Base-by-base conservation (phyloP, 1,140 invertebrate genomes). In the Cydia pomonella region DNA sequence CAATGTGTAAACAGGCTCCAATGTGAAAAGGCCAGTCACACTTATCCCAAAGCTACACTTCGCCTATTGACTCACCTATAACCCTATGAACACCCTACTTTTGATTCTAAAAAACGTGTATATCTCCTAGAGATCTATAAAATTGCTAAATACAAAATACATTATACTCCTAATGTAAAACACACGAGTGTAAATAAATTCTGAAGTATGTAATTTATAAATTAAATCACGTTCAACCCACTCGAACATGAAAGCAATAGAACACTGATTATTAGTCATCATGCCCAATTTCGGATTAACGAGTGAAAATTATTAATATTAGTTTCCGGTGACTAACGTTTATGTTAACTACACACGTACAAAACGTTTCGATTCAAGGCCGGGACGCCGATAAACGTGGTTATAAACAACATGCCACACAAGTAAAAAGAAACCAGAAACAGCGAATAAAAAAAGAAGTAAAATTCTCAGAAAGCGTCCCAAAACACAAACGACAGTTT, bases 281-380 rank as follows among this genome's bases (percentile, higher is more conserved):
- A 38, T 69, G 3, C 27, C 64, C 63, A 66, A 66, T 13, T 29
- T 18, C 27, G 63, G 29, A 69, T 69, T 41, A 69, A 41, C n/a
- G 64, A 23, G 29, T 69, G 64, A 29, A 69, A 50, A 69, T 69
- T 69, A 69, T 69, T 69, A 69, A 38, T 41, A 69, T 41, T 3
- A 7, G 2, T 41, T 69, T 69, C 64, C 64, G 64, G 41, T 38
- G 38, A 27, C 73, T 38, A 47, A 72, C 25, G 64, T 77, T 69
- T 76, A 75, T 75, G 74, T 72, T 73, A 78, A 80, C 78, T 73
- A 73, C 27, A 10, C 64, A 38, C 64, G 64, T 41, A 66, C 62
- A 25, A 27, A 64, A 23, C 62, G 23, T 64, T 64, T 9, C 23
- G 25, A 25, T 29, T 27, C 62, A 38, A 25, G 25, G 23, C 62